Evolutionary conservation across 2,888 invertebrate species (phyloP), one percentile per base, ranked within the genome.

Genomic region (Lithodes maja): DNA sequence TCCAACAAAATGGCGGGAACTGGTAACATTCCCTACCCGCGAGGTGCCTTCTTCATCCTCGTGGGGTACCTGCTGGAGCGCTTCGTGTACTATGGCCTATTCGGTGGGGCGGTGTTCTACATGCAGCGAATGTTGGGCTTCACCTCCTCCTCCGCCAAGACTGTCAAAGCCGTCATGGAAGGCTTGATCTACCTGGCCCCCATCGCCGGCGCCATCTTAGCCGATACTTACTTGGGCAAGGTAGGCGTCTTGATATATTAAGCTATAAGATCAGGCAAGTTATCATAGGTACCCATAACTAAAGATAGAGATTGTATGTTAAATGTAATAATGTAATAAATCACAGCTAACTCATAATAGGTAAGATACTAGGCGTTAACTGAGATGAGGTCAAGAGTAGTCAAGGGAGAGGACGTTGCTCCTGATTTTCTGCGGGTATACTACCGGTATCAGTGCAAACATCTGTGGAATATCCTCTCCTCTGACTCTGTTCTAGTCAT

Each of bases 81-180:
- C 49, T 85, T 87, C 54, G 85, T 89, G 2, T 90, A 89, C 87
- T 87, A 85, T 68, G 87, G 85, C n/a, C 86, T 87, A 17, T 87
- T 87, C 69, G 90, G 89, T 3, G 87, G 82, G 3, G 86, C 86
- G 9, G 91, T 91, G 50, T 87, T 91, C 86, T 91, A 91, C 84
- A 91, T 91, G 91, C 91, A 91, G 84, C 75, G 91, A 52, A 78
- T 89, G 54, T 84, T 89, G 83, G 75, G 69, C 33, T 85, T 85
- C 81, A 82, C 83, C 5, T 80, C 86, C 1, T 83, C 83, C 54
- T 55, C 88, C 12, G 81, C 80, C 68, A 85, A 53, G 69, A 85
- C 79, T n/a, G 83, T 87, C 77, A 91, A 87, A 52, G 84, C 89
- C 5, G 77, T 86, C 1, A 89, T 87, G 78, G 91, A 91, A 69